These are phyloP conservation scores for Hippasteria phrygiana DNA, from an alignment of 53 echinoderm and acorn worm species.

Conservation along the genomic window DNA sequence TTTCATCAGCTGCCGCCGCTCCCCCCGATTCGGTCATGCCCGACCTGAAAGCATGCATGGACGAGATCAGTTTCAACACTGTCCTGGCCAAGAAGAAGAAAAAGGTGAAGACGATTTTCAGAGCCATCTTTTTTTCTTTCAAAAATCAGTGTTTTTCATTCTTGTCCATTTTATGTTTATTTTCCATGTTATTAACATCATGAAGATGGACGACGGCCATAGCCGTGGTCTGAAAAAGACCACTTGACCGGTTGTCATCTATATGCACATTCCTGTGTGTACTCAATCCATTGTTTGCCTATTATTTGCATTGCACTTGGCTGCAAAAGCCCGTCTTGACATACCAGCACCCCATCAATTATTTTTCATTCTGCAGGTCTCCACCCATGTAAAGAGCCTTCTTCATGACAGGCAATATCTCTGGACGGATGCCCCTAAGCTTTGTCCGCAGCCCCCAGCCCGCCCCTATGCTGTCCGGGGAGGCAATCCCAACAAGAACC, in stretches of 20 bases:
- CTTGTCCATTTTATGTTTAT: not conserved
- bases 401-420: constrained; percentile 82
- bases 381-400: constrained; percentile 77
- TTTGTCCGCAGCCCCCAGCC: constrained; percentile 83
- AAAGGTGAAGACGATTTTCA: constrained; percentile 65
- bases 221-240: no score
- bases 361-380: constrained; percentile 65
- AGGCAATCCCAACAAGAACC: constrained; percentile 82
- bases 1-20: constrained; percentile 42
- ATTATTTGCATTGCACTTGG: not conserved
- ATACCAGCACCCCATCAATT: no score
- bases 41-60: constrained; percentile 80
- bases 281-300: not conserved
- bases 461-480: constrained; percentile 82
- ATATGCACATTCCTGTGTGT: no score
- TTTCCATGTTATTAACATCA: no score
- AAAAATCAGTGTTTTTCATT: no score
- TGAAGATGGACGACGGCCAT: no score
- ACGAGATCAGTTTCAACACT: constrained; percentile 91
- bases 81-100: constrained; percentile 87
- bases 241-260: no score
- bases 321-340: no score
- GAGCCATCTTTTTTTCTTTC: no score
- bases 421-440: constrained; percentile 68
- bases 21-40: constrained; percentile 57